A percentile compares a stretch with the other conserved stretches of the same genome.
These are phyloP conservation scores for Eleutherodactylus coqui DNA, from an alignment of 2,797 vertebrate genomes.

Conservation along the genomic window DNA sequence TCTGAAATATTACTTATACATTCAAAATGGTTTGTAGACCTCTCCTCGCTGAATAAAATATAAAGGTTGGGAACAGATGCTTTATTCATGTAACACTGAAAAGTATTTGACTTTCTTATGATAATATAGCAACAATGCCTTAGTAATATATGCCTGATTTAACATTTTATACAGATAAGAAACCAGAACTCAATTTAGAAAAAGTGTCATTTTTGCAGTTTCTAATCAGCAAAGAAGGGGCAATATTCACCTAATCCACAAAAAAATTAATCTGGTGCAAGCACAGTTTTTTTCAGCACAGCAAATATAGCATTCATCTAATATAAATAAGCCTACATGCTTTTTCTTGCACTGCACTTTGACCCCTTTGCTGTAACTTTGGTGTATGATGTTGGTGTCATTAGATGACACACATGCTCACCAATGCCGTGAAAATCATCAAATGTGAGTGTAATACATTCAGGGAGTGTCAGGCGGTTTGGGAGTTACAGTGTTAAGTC, in stretches of 20 bases:
- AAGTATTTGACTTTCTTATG: neutral
- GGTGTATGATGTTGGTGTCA: too few relatives aligned
- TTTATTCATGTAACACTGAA: constrained; percentile 14
- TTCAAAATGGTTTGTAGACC: neutral
- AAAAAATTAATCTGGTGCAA: neutral
- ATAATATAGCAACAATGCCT: neutral
- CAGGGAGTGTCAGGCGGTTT: too few relatives aligned
- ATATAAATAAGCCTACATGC: too few relatives aligned
- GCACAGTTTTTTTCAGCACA: too few relatives aligned
- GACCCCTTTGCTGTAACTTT: too few relatives aligned
- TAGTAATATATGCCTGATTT: constrained; percentile 15
- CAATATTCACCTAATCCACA: too few relatives aligned
- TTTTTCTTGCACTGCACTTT: too few relatives aligned
- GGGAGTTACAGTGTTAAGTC: too few relatives aligned
- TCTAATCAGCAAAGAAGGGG: neutral
- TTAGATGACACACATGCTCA: too few relatives aligned
- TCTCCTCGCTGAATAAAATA: neutral
- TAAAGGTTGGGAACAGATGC: neutral
- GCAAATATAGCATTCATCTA: too few relatives aligned
- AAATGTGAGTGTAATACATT: too few relatives aligned
- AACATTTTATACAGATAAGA: constrained; percentile 17
- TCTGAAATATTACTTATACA: neutral
- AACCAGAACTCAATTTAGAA: neutral
- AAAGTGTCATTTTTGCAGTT: neutral
- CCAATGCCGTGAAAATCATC: too few relatives aligned